Percentiles rank a stretch among this genome's conserved stretches.
Conservation (phyloP, 1,140 invertebrate genomes). For the Platyscapa corneri region DNA sequence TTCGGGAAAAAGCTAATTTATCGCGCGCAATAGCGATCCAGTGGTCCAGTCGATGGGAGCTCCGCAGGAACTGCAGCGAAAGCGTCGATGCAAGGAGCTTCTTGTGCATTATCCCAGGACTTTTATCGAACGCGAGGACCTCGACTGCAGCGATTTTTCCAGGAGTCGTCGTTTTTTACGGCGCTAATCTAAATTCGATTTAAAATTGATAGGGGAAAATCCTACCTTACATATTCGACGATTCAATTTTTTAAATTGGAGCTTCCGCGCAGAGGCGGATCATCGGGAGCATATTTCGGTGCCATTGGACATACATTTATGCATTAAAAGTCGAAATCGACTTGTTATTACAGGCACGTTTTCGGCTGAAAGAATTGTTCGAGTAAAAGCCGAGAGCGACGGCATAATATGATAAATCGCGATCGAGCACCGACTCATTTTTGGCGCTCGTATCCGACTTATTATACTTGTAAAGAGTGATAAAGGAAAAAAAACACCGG, state of each 20-base stretch:
- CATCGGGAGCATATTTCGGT: not conserved
- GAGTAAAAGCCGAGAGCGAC: not conserved
- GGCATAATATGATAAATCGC: not conserved
- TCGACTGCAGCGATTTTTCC: too few relatives aligned
- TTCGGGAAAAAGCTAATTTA: not conserved
- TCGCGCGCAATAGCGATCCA: not conserved
- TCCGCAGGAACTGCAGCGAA: not conserved
- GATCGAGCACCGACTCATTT: not conserved
- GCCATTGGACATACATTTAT: not conserved
- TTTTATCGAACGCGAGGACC: too few relatives aligned
- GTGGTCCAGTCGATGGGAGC: not conserved
- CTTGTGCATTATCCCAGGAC: not conserved
- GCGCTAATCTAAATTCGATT: too few relatives aligned
- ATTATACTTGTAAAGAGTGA: constrained; percentile 6
- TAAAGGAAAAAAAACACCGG: not conserved
- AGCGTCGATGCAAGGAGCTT: not conserved
- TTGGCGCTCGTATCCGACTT: not conserved
- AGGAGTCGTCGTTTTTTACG: too few relatives aligned
- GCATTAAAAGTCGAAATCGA: constrained; percentile 16
- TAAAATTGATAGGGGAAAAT: too few relatives aligned
- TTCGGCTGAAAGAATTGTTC: not conserved
- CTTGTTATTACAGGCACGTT: not conserved
- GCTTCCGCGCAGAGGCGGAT: not conserved
- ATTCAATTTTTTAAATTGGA: not conserved
- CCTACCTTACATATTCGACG: not conserved